Evolutionary conservation across 1,140 invertebrate genomes (phyloP).

Genomic region (Agrypnia vestita): DNA sequence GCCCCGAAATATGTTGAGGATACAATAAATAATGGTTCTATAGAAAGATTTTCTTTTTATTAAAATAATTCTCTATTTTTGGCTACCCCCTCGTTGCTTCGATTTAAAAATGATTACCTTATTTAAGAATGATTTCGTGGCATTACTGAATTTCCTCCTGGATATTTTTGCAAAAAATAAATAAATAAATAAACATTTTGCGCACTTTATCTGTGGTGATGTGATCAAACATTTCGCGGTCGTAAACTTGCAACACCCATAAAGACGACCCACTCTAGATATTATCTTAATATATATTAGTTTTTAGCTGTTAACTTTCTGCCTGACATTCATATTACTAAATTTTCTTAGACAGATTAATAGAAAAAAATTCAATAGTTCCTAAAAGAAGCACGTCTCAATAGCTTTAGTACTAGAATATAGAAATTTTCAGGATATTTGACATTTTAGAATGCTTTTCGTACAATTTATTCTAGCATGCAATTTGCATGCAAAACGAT

Average conservation of each 20-base stretch:
- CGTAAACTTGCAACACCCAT: conserved; percentile 24
- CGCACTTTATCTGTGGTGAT: conserved; percentile 34
- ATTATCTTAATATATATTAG: neutral
- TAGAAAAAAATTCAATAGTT: neutral
- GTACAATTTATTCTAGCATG: neutral
- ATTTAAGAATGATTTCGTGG: neutral
- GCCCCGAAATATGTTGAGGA: no score
- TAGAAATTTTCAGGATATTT: neutral
- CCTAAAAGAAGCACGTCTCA: conserved; percentile 7
- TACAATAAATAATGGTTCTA: no score
- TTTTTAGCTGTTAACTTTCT: neutral
- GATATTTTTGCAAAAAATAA: neutral
- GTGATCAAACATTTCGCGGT: conserved; percentile 31
- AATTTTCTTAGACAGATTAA: conserved; percentile 1
- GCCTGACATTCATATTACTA: conserved; percentile 14
- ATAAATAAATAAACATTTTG: conserved; percentile 23
- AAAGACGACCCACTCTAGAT: conserved; percentile 35
- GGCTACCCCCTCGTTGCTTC: no score
- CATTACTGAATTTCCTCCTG: neutral
- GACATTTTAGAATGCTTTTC: neutral
- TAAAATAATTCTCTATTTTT: no score
- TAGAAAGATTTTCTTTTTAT: no score
- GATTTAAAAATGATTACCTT: no score
- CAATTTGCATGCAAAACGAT: conserved; percentile 9
- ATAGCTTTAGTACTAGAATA: neutral